A percentile compares a stretch with the other conserved stretches of the same genome.
Evolutionary conservation across 2,797 vertebrate species (phyloP).

Genomic region (Parauchenoglanis punctatus): DNA sequence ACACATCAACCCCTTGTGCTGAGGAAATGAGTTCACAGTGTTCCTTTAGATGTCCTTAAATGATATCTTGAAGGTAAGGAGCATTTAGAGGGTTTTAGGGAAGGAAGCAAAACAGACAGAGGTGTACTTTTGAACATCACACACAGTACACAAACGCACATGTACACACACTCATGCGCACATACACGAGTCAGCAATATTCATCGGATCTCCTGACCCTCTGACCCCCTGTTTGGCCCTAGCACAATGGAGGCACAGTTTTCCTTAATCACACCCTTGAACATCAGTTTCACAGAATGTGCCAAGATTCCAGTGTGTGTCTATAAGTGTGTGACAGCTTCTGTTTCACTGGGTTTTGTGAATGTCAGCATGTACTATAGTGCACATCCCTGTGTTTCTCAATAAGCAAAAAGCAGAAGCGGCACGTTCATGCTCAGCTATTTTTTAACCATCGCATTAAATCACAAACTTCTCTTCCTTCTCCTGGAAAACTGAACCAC

Average conservation of each 20-base stretch:
- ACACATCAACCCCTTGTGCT: neutral
- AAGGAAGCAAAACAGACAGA: slow-evolving; percentile 15
- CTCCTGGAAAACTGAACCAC: slow-evolving; percentile 1
- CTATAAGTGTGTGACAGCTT: slow-evolving; percentile 2
- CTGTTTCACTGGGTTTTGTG: slow-evolving; percentile 21
- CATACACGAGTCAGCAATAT: slow-evolving; percentile 17
- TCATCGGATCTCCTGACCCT: slow-evolving; percentile 37
- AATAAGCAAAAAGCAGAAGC: slow-evolving; percentile 48
- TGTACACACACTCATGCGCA: neutral
- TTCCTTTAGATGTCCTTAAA: slow-evolving; percentile 1
- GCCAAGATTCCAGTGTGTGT: slow-evolving; percentile 40
- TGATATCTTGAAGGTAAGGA: slow-evolving; percentile 6
- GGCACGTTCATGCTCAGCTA: slow-evolving; percentile 32
- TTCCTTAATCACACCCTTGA: slow-evolving; percentile 36
- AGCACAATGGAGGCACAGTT: slow-evolving; percentile 44
- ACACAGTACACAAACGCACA: slow-evolving; percentile 3
- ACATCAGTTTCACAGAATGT: slow-evolving; percentile 27
- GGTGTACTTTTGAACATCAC: neutral
- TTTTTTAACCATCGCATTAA: slow-evolving; percentile 11
- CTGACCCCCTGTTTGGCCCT: slow-evolving; percentile 35
- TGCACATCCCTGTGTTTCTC: neutral
- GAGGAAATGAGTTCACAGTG: neutral
- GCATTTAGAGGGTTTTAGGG: slow-evolving; percentile 21
- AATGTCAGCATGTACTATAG: slow-evolving; percentile 16
- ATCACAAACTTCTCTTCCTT: neutral